Evolutionary conservation across 2,113 vertebrate species (phyloP).

Genomic region (Onychorhynchus coronatus): DNA sequence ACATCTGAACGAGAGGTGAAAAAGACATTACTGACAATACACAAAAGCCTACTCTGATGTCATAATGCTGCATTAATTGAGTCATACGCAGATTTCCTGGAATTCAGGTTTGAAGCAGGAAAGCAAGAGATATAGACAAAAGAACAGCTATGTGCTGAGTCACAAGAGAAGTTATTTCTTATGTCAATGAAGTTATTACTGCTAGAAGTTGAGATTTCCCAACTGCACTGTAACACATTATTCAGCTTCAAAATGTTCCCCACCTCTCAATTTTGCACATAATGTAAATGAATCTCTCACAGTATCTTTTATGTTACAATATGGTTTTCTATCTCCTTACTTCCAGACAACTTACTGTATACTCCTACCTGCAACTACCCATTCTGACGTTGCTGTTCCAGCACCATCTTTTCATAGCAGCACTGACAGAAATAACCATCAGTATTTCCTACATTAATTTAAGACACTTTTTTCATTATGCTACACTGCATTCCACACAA

Average conservation of each 20-base stretch:
- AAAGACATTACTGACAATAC: slow-evolving; percentile 1
- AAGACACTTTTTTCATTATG: neutral
- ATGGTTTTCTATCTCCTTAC: neutral
- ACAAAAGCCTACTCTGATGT: slow-evolving; percentile 23
- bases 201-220: neutral
- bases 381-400: neutral
- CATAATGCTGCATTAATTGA: slow-evolving; percentile 20
- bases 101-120: slow-evolving; percentile 10
- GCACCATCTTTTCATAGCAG: neutral
- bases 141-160: neutral
- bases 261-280: neutral
- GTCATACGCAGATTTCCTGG: slow-evolving; percentile 29
- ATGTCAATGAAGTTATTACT: neutral
- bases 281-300: neutral
- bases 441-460: neutral
- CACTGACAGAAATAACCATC: neutral
- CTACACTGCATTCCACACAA: neutral
- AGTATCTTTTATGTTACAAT: neutral
- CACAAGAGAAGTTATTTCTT: neutral
- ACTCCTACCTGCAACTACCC: neutral
- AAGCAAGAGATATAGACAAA: neutral
- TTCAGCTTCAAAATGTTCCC: neutral
- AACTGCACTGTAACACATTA: neutral
- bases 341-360: neutral
- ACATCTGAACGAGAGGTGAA: neutral